A percentile compares a stretch with the other conserved stretches of the same genome.
These are phyloP conservation scores for Zeus faber DNA, from an alignment of 2,113 vertebrate species.

Conservation along the genomic window DNA sequence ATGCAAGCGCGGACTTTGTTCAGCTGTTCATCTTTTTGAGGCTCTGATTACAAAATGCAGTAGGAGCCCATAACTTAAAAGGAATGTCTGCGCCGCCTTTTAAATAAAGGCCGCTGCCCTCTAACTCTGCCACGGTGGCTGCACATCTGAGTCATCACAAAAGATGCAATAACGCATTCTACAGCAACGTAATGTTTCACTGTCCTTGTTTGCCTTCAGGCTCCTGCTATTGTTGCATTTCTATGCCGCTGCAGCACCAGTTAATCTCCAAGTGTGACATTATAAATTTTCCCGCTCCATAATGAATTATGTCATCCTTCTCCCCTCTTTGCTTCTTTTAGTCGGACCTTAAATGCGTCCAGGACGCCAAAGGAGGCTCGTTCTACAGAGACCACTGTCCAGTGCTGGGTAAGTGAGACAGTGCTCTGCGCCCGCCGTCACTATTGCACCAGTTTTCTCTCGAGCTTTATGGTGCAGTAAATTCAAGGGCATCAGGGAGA, in stretches of 20 bases:
- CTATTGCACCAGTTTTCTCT: conserved; percentile 64
- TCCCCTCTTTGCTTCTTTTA: conserved; percentile 49
- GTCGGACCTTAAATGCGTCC: conserved; percentile 98
- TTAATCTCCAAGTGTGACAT: conserved; percentile 39
- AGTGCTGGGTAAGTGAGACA: conserved; percentile 87
- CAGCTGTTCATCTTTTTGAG: too few relatives aligned
- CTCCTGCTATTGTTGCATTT: conserved; percentile 34
- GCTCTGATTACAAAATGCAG: too few relatives aligned
- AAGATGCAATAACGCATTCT: conserved; percentile 21
- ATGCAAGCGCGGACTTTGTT: too few relatives aligned
- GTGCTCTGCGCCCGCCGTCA: conserved; percentile 32
- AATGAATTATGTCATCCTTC: conserved; percentile 34
- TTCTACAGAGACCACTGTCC: conserved; percentile 99
- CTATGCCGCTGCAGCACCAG: conserved; percentile 7
- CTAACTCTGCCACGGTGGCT: conserved; percentile 43
- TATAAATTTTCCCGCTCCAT: conserved; percentile 23
- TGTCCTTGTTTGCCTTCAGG: conserved; percentile 33
- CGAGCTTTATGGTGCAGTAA: conserved; percentile 64
- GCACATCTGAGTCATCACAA: conserved; percentile 61
- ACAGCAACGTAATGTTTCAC: conserved; percentile 23
- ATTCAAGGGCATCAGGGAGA: conserved; percentile 63
- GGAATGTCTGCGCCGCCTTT: conserved; percentile 34
- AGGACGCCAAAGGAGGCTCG: conserved; percentile 98
- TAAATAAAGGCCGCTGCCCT: conserved; percentile 54
- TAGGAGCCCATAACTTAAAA: conserved; percentile 27